Evolutionary conservation across 2,113 vertebrate species (phyloP).

Genomic region (Albula glossodonta): DNA sequence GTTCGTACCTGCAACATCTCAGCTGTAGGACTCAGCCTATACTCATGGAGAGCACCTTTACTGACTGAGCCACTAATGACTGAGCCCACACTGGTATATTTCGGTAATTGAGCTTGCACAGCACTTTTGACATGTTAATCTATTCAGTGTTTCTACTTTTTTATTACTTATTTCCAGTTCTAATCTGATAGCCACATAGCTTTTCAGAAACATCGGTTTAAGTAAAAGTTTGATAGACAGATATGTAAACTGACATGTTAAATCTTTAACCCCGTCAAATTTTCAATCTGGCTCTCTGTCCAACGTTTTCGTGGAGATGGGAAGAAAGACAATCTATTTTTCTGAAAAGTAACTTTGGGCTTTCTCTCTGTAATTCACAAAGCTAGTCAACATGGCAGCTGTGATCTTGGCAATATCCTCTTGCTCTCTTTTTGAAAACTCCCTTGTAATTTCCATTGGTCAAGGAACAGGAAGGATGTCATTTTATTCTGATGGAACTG

Average conservation of each 20-base stretch:
- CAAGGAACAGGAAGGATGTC: not conserved
- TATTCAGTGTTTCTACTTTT: no score
- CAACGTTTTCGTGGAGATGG: not conserved
- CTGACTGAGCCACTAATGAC: no score
- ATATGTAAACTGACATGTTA: not conserved
- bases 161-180: no score
- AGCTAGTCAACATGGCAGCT: not conserved
- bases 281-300: not conserved
- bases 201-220: no score
- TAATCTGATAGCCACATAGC: no score
- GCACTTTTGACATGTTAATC: no score
- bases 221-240: no score
- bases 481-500: not conserved
- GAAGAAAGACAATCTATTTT: not conserved
- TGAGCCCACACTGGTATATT: no score
- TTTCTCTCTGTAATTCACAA: not conserved
- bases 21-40: no score
- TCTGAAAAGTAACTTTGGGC: not conserved
- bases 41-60: no score
- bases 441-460: not conserved
- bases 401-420: not conserved
- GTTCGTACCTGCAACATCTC: no score
- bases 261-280: not conserved
- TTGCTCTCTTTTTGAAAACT: not conserved
- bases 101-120: no score